Base-by-base conservation (phyloP, 1,140 invertebrate genomes). In the Brachionus angularis region DNA sequence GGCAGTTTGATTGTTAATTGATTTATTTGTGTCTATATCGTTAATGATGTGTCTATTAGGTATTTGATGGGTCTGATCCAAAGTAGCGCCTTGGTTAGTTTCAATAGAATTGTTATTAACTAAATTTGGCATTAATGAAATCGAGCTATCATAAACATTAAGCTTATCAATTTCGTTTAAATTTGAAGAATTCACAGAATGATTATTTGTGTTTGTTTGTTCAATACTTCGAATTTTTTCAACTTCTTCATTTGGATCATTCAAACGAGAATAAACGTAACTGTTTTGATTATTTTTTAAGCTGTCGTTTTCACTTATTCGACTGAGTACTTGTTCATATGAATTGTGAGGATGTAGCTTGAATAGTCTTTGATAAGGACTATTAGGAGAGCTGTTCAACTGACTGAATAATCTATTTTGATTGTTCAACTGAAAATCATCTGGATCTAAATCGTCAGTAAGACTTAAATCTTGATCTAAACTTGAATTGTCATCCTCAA, bases 401-500 rank as follows among this genome's bases (percentile, higher is more conserved):
- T 42, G 10, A 14, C 16, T 42, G 4, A 36, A 18, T 4, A 39
- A 7, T 12, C 34, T 31, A 25, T 39, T 36, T 39, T 58, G 8
- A 42, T 42, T 42, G 5, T 14, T n/a, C n/a, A n/a, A n/a, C n/a
- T n/a, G n/a, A n/a, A n/a, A n/a, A n/a, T n/a, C 10, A 42, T 42
- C 53, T 1, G 25, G 12, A 2, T 58, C 53, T 21, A 58, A 58
- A 10, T 58, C 52, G 5, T 55, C n/a, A n/a, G n/a, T n/a, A n/a
- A n/a, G n/a, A n/a, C n/a, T n/a, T n/a, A n/a, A n/a, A n/a, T n/a
- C 53, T 27, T 58, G 53, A 33, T 58, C 62, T 0, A 67, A 42
- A 16, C 62, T 67, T 47, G 62, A 67, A 23, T 58, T 29, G 18
- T 58, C 34, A n/a, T n/a, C n/a, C n/a, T n/a, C n/a, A n/a, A n/a